Base-by-base conservation (phyloP, 1,140 invertebrate species). In the Melitaea cinxia region DNA sequence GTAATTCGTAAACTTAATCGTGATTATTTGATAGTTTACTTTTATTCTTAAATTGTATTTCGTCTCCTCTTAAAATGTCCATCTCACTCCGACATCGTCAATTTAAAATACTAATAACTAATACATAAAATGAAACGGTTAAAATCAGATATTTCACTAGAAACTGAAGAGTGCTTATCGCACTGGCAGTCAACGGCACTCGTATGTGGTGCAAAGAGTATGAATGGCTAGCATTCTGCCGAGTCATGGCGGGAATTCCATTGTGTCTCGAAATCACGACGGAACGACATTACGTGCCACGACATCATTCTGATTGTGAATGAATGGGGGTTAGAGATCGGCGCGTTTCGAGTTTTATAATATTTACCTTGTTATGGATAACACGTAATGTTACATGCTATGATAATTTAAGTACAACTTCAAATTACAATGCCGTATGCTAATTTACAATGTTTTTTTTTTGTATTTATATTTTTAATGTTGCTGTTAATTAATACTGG, bases 301-400 rank as follows among this genome's bases (percentile, higher is more conserved):
- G 82, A 80, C 83, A 83, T 73, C 72, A 70, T 71, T 70, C 80
- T 87, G 84, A 88, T 89, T 89, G 83, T 89, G 77, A 89, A 88
- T 88, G 85, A 86, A 87, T 77, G 64, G 68, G 77, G 88, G 82
- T 88, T 83, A 88, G 69, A 85, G 86, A 87, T 87, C 86, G 77
- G 73, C 70, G 68, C 64, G 70, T 66, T 72, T 66, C 65, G 73
- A 42, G 21, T 62, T 73, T 65, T 72, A 80, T 78, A 77, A 72
- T 80, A 82, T 14, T 21, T 80, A 77, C 73, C 80, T 75, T 81
- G 77, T 79, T 82, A 80, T 76, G 75, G 73, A 78, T 80, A 77
- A 75, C 65, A 68, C 75, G 42, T 70, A 50, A 60, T 58, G 37
- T 67, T 68, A 75, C n/a, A n/a, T 69, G 66, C 61, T 61, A 72